These are phyloP conservation scores for Aricia agestis DNA, from an alignment of 1,140 invertebrate genomes.

Conservation along the genomic window DNA sequence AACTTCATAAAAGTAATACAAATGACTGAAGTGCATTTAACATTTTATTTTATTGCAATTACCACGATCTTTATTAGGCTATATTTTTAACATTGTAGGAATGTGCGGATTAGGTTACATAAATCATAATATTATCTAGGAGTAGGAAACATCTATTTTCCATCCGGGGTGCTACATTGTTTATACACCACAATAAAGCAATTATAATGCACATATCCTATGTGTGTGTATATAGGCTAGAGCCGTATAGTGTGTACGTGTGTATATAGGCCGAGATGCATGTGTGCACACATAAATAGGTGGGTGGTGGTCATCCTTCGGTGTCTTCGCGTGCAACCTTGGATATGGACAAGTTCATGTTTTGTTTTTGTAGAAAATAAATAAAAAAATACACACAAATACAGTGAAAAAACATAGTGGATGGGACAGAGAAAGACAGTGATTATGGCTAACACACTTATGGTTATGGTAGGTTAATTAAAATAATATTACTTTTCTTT, in stretches of 20 bases:
- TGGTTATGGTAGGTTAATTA: constrained; percentile 45
- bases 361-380: constrained; percentile 39
- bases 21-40: too few species aligned
- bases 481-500: not conserved
- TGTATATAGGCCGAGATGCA: constrained; percentile 34
- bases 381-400: constrained; percentile 32
- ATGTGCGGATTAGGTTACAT: not conserved
- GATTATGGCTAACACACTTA: constrained; percentile 53
- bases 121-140: too few species aligned
- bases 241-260: constrained; percentile 30
- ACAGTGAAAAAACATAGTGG: constrained; percentile 43
- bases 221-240: constrained; percentile 35
- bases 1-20: too few species aligned
- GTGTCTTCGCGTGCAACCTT: constrained; percentile 63
- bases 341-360: constrained; percentile 58
- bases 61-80: too few species aligned
- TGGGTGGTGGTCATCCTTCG: constrained; percentile 45
- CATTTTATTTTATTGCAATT: too few species aligned
- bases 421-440: constrained; percentile 26
- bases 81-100: too few species aligned
- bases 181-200: constrained; percentile 38
- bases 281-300: constrained; percentile 70
- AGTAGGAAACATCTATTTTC: constrained; percentile 21
- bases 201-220: constrained; percentile 40
- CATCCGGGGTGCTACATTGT: constrained; percentile 36